Evolutionary conservation across 2,113 vertebrate species (phyloP), one percentile per base, ranked within the genome.

Genomic region (Eretmochelys imbricata): DNA sequence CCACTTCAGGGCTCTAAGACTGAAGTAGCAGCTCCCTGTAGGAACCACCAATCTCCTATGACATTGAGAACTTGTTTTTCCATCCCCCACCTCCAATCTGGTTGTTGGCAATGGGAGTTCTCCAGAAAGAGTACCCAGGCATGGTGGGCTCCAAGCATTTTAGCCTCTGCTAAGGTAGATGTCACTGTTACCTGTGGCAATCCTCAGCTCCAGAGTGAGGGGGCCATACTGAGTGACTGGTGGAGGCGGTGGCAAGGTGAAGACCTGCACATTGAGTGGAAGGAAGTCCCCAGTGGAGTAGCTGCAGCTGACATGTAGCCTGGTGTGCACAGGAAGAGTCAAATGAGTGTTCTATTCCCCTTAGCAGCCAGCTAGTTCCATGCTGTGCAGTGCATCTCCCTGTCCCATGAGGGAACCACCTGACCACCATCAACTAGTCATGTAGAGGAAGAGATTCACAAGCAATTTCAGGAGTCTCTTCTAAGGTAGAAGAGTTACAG

Each of bases 151-250:
- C 69, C 69, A 75, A 42, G 38, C n/a, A 75, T 10, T 42, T 75
- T 42, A 51, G 17, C 54, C 31, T 13, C 38, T 35, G 31, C 25
- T 31, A 38, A 13, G n/a, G n/a, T 16, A 48, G 42, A 22, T 4
- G 50, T 38, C 6, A 2, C 57, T 24, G 88, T 93, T 95, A 98
- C 95, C 93, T 79, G 85, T 94, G 86, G 95, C 93, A 46, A 96
- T 94, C 85, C 85, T 94, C 87, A 98, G 91, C 49, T 97, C 93
- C 88, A 98, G 84, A 27, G 50, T 76, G 38, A 98, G 94, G n/a
- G 91, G 69, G 11, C 96, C 97, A 35, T 80, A 27, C 46, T 93
- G 92, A 50, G 53, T 46, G 48, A 89, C 76, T n/a, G 86, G 86
- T 29, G 51, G 35, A 2, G 96, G 94, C 5, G 97, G 94, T 1